Percentiles rank a stretch among this genome's conserved stretches.
Evolutionary conservation across 2,888 invertebrate species (phyloP).

Genomic region (Ptilodon capucinus): DNA sequence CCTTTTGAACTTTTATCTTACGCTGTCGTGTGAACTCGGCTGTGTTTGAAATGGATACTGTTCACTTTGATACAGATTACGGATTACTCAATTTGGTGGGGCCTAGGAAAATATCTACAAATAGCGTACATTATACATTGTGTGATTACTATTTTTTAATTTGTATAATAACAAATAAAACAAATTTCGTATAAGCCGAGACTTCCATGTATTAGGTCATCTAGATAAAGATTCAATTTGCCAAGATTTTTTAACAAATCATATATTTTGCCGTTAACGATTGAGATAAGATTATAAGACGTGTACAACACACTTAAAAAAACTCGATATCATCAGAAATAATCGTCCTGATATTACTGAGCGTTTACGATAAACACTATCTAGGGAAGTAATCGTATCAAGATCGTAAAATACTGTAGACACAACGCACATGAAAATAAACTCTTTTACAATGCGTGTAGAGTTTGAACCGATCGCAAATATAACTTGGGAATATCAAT

Average conservation of each 20-base stretch:
- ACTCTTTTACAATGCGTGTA: background rate
- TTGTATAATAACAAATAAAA: background rate
- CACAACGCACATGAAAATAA: background rate
- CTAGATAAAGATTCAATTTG: background rate
- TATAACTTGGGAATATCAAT: background rate
- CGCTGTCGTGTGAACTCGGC: conserved; percentile 9
- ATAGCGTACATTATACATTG: no score
- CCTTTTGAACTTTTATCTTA: conserved; percentile 9
- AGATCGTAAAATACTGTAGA: background rate
- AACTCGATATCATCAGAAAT: background rate
- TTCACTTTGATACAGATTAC: background rate
- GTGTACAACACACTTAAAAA: background rate
- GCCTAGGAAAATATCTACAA: background rate
- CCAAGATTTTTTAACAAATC: background rate
- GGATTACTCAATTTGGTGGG: background rate
- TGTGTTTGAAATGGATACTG: background rate
- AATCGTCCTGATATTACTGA: background rate
- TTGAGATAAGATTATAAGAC: background rate
- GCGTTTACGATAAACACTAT: background rate
- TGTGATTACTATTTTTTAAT: background rate
- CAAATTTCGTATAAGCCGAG: no score
- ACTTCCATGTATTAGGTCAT: background rate
- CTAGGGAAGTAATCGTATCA: background rate
- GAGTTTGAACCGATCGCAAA: background rate
- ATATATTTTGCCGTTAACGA: background rate